Evolutionary conservation across 2,113 vertebrate species (phyloP).

Genomic region (Erythrolamprus reginae): DNA sequence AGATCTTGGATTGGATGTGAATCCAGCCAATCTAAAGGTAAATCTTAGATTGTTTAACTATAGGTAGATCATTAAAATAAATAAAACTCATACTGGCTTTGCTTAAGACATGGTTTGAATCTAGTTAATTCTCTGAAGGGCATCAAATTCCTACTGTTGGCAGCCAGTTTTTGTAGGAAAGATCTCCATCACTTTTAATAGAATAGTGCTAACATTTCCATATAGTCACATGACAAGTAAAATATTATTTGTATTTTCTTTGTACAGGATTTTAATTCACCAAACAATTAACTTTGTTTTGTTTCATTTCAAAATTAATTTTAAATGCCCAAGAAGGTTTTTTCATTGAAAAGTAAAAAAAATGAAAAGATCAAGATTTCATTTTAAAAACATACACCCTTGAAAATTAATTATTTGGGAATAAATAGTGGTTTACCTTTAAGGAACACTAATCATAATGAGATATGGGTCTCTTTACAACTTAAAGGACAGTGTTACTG

Average conservation of each 20-base stretch:
- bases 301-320: background rate
- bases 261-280: background rate
- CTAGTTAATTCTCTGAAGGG: background rate
- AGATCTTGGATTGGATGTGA: no score
- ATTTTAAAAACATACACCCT: background rate
- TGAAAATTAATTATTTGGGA: background rate
- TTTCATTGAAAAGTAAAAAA: background rate
- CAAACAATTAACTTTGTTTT: background rate
- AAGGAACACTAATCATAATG: background rate
- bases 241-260: background rate
- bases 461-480: background rate
- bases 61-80: background rate
- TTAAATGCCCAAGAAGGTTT: background rate
- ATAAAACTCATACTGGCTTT: background rate
- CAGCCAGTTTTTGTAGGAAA: background rate
- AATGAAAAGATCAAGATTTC: background rate
- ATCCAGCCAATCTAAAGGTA: no score
- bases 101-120: background rate
- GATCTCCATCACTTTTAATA: background rate
- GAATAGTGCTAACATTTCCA: no score
- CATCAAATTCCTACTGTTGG: background rate
- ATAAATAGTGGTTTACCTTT: background rate
- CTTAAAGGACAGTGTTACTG: background rate
- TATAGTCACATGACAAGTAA: background rate
- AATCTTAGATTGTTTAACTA: background rate